Conservation (phyloP, 2,797 vertebrate species). For the Spondyliosoma cantharus region DNA sequence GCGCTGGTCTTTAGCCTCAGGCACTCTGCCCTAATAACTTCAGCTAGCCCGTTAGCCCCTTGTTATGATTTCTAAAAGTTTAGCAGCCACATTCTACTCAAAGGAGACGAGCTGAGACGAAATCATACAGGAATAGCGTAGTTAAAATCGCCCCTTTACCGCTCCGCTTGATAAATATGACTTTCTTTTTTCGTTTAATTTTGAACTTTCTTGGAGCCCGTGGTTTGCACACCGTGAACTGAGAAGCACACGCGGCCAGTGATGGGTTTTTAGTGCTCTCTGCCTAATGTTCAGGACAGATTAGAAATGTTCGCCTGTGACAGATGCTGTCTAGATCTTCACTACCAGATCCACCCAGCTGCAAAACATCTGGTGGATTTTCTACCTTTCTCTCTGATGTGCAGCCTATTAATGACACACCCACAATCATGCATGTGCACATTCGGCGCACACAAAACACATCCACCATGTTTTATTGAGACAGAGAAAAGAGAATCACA, state of each 20-base stretch:
- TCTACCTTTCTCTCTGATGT: slow-evolving; percentile 83
- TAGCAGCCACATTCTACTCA: slow-evolving; percentile 18
- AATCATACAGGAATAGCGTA: background rate
- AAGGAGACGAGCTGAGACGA: slow-evolving; percentile 10
- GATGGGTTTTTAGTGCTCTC: slow-evolving; percentile 79
- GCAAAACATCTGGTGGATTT: slow-evolving; percentile 88
- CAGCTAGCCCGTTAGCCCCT: slow-evolving; percentile 85
- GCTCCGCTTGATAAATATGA: slow-evolving; percentile 41
- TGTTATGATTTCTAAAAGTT: slow-evolving; percentile 79
- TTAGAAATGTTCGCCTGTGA: slow-evolving; percentile 84
- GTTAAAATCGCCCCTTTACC: slow-evolving; percentile 28
- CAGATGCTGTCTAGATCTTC: slow-evolving; percentile 86
- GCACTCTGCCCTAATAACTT: slow-evolving; percentile 90
- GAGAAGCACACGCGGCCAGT: slow-evolving; percentile 68
- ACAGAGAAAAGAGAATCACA: slow-evolving; percentile 35
- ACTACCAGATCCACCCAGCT: slow-evolving; percentile 88
- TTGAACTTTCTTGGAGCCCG: slow-evolving; percentile 44
- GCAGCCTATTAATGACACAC: slow-evolving; percentile 79
- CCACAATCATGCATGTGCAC: slow-evolving; percentile 51
- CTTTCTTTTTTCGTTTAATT: slow-evolving; percentile 34
- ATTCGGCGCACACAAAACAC: slow-evolving; percentile 35
- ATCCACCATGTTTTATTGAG: slow-evolving; percentile 41
- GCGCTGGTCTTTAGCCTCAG: slow-evolving; percentile 83
- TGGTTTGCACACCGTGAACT: slow-evolving; percentile 56
- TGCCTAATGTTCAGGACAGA: slow-evolving; percentile 89